Percentiles rank a stretch among this genome's conserved stretches.
phyloP scores from a whole-genome alignment of 2,888 invertebrate genomes.

The Cremastinae sp. region DNA sequence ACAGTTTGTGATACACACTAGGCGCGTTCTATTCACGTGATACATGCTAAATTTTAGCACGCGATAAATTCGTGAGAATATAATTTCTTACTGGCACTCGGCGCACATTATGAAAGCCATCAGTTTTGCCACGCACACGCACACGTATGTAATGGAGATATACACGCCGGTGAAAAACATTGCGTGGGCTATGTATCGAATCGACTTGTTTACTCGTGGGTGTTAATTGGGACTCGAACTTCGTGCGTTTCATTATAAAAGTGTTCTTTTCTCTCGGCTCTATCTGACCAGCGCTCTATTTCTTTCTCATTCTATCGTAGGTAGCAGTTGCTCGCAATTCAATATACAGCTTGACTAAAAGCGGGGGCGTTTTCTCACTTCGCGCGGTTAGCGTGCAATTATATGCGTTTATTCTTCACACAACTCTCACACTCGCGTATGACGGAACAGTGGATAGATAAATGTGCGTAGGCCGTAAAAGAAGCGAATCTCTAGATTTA shows the following conservation, averaged over 20 bases:
- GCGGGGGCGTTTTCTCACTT: conserved; percentile 48
- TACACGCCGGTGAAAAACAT: conserved; percentile 28
- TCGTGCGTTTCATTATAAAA: conserved; percentile 55
- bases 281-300: too few relatives aligned
- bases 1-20: not conserved
- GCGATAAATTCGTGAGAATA: conserved; percentile 52
- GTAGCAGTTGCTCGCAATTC: conserved; percentile 49
- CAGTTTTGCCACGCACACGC: conserved; percentile 43
- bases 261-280: conserved; percentile 10
- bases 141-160: conserved; percentile 43
- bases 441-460: too few relatives aligned
- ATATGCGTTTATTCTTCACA: not conserved
- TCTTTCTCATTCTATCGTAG: conserved; percentile 33
- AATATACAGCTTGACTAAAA: conserved; percentile 34
- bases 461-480: too few relatives aligned
- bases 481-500: not conserved
- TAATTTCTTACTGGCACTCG: conserved; percentile 30
- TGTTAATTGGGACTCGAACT: conserved; percentile 65
- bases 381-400: conserved; percentile 1
- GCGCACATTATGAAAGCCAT: conserved; percentile 15
- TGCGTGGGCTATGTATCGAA: conserved; percentile 57
- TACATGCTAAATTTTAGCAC: not conserved
- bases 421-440: too few relatives aligned
- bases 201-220: conserved; percentile 52
- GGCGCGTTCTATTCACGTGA: conserved; percentile 20